Evolutionary conservation across 2,797 vertebrate species (phyloP).

Genomic region (Carapus acus): DNA sequence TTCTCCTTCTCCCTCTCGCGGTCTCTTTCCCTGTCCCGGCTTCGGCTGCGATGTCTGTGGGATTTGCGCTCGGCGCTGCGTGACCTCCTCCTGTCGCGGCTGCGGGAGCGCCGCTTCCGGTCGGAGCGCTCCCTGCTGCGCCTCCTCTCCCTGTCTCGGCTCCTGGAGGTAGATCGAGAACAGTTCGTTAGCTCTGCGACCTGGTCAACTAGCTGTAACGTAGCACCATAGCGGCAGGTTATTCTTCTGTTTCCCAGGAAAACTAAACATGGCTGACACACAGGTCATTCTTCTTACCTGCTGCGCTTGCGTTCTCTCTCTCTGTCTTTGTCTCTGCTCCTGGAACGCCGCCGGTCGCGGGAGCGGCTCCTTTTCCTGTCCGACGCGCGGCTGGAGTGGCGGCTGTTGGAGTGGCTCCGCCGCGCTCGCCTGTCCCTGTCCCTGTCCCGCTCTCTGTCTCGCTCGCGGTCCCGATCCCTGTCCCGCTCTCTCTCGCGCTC

Average conservation of each 20-base stretch:
- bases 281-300: constrained; percentile 71
- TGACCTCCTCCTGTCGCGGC: constrained; percentile 86
- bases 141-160: constrained; percentile 68
- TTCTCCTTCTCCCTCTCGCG: constrained; percentile 82
- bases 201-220: no score
- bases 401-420: constrained; percentile 88
- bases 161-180: constrained; percentile 43
- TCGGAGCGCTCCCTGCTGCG: constrained; percentile 90
- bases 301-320: constrained; percentile 87
- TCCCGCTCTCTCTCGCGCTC: constrained; percentile 81
- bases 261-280: no score
- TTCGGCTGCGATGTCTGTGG: constrained; percentile 89
- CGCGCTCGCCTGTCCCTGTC: constrained; percentile 80
- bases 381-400: constrained; percentile 88
- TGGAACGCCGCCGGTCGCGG: constrained; percentile 87
- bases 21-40: constrained; percentile 85
- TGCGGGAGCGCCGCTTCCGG: constrained; percentile 91
- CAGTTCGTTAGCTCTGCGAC: no score
- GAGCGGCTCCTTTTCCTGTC: constrained; percentile 90
- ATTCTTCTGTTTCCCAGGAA: no score
- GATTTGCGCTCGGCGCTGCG: constrained; percentile 91
- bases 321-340: constrained; percentile 85
- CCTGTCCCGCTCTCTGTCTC: constrained; percentile 79
- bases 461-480: constrained; percentile 81
- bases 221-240: no score